Percentiles rank a stretch among this genome's conserved stretches.
Evolutionary conservation across 2,113 vertebrate species (phyloP).

Genomic region (Callaeas wilsoni): DNA sequence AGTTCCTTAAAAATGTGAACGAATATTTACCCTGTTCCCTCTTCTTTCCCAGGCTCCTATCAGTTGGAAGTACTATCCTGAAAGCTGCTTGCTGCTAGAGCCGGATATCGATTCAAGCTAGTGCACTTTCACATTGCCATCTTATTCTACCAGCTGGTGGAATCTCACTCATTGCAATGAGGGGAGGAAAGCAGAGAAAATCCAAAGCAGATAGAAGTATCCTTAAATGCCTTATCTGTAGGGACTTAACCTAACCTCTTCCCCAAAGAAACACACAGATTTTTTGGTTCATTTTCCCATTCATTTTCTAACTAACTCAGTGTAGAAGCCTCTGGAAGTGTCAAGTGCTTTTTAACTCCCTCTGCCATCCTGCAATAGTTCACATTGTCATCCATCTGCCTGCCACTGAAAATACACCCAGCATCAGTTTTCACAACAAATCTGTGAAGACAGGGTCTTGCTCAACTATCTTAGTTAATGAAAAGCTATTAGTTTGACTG

Average conservation of each 20-base stretch:
- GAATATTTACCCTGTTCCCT: not conserved
- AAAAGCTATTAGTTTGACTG: slow-evolving; percentile 46
- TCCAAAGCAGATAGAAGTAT: not conserved
- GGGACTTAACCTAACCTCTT: not conserved
- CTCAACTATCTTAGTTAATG: slow-evolving; percentile 43
- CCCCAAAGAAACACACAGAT: not conserved
- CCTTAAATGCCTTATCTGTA: not conserved
- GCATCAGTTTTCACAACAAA: not conserved
- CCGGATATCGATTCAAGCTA: not conserved
- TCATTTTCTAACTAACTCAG: not conserved
- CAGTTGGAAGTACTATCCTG: not conserved
- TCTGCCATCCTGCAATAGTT: not conserved
- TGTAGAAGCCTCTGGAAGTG: not conserved
- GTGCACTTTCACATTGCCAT: not conserved
- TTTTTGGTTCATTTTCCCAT: not conserved
- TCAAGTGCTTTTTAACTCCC: not conserved
- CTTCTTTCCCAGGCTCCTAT: not conserved
- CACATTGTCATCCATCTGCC: not conserved
- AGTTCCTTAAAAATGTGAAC: not conserved
- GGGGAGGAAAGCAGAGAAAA: not conserved
- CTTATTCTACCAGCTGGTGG: not conserved
- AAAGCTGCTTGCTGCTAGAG: not conserved
- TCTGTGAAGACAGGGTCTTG: not conserved
- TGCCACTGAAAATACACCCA: not conserved
- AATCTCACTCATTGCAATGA: not conserved